Evolutionary conservation across 1,140 invertebrate species (phyloP).

Genomic region (Microplitis demolitor): DNA sequence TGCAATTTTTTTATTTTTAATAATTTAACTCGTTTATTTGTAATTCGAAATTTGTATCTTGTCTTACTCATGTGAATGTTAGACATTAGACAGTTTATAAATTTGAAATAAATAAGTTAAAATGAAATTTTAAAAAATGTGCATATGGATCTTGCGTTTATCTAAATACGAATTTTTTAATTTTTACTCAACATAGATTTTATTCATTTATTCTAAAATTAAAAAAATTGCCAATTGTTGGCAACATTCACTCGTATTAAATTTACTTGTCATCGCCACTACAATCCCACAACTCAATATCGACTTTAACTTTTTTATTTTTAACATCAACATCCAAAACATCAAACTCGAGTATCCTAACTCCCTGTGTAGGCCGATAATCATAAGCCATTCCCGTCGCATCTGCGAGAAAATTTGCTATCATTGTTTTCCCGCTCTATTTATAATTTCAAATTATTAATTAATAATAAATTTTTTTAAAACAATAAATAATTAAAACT

Average conservation of each 20-base stretch:
- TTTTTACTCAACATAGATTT: no score
- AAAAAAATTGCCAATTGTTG: no score
- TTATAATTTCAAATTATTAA: constrained; percentile 11
- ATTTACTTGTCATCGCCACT: constrained; percentile 71
- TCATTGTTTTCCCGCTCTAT: constrained; percentile 71
- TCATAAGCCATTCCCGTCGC: constrained; percentile 67
- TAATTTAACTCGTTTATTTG: no score
- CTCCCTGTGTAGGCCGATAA: constrained; percentile 71
- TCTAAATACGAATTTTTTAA: no score
- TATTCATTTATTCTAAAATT: no score
- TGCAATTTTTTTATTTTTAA: no score
- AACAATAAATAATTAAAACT: background rate
- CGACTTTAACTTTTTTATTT: constrained; percentile 61
- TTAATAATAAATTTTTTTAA: background rate
- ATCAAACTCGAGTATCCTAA: constrained; percentile 75
- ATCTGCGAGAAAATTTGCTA: constrained; percentile 72
- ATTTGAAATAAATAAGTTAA: no score
- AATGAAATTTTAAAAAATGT: no score
- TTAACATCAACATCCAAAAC: constrained; percentile 60
- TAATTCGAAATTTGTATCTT: no score
- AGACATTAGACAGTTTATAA: no score
- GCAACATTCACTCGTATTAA: background rate
- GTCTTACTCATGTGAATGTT: no score
- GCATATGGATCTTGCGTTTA: no score
- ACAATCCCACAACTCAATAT: constrained; percentile 76